Conservation (phyloP, 2,113 vertebrate genomes). For the Chaetodon auriga region DNA sequence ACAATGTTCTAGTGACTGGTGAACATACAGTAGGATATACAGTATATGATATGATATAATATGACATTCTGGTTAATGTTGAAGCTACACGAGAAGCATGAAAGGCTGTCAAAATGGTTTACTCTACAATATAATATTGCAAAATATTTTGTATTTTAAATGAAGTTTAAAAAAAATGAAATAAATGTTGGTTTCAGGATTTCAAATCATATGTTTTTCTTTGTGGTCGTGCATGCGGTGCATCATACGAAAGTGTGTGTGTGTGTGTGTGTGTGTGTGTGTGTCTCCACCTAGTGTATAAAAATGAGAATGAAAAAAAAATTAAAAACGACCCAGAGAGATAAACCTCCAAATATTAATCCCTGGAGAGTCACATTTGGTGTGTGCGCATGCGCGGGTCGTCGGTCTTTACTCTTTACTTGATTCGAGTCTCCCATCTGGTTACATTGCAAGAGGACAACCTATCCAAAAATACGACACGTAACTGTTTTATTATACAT, state of each 20-base stretch:
- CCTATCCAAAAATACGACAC: background rate
- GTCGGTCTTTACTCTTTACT: background rate
- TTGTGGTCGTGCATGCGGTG: background rate
- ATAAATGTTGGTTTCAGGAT: constrained; percentile 96
- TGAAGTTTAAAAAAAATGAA: constrained; percentile 78
- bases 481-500: too few relatives aligned
- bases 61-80: constrained; percentile 84
- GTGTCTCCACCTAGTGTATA: constrained; percentile 52
- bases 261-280: background rate
- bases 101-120: constrained; percentile 88
- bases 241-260: background rate
- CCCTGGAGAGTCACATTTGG: constrained; percentile 42
- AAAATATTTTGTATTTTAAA: constrained; percentile 94
- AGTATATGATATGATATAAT: constrained; percentile 74
- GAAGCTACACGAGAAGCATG: constrained; percentile 89
- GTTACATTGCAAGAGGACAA: background rate
- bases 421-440: background rate
- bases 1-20: constrained; percentile 68
- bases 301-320: background rate
- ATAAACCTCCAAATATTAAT: constrained; percentile 40
- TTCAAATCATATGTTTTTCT: constrained; percentile 63
- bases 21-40: constrained; percentile 65
- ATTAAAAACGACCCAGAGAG: background rate
- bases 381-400: constrained; percentile 3
- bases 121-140: constrained; percentile 88